Conservation (phyloP, 35 echinoderm and acorn worm species). For the Lytechinus variegatus region DNA sequence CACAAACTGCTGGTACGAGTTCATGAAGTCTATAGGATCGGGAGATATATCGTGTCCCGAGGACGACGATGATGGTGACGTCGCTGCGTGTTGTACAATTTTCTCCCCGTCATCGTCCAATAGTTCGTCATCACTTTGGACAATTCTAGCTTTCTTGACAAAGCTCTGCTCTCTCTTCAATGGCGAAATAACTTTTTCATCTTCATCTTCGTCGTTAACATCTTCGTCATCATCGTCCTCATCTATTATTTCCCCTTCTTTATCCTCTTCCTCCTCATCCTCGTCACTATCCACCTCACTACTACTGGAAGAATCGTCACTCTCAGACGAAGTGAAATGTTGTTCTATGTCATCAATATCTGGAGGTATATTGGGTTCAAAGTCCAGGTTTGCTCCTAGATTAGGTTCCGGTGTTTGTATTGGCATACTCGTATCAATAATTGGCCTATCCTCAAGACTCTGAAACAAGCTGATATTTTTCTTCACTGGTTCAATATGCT, state of each 20-base stretch:
- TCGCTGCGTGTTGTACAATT: background rate
- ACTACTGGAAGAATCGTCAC: background rate
- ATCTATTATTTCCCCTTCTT: background rate
- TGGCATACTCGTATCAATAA: constrained; percentile 37
- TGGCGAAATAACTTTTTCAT: background rate
- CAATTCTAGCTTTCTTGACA: constrained; percentile 39
- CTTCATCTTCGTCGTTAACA: background rate
- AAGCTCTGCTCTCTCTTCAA: background rate
- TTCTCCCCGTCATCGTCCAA: background rate
- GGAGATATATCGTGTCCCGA: background rate
- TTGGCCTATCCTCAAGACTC: constrained; percentile 52
- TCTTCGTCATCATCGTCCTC: background rate
- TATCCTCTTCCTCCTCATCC: background rate
- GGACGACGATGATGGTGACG: background rate
- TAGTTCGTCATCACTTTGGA: constrained; percentile 35
- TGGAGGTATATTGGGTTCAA: background rate
- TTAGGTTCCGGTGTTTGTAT: constrained; percentile 18
- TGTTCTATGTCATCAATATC: background rate
- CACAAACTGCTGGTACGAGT: constrained; percentile 4
- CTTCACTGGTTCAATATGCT: background rate
- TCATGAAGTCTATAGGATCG: background rate
- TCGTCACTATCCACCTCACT: constrained; percentile 9
- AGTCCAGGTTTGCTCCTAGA: background rate
- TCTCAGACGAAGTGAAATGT: background rate
- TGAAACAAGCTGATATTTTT: constrained; percentile 33